These are phyloP conservation scores for Emmelina monodactyla DNA, from an alignment of 2,888 invertebrate species.

Conservation along the genomic window DNA sequence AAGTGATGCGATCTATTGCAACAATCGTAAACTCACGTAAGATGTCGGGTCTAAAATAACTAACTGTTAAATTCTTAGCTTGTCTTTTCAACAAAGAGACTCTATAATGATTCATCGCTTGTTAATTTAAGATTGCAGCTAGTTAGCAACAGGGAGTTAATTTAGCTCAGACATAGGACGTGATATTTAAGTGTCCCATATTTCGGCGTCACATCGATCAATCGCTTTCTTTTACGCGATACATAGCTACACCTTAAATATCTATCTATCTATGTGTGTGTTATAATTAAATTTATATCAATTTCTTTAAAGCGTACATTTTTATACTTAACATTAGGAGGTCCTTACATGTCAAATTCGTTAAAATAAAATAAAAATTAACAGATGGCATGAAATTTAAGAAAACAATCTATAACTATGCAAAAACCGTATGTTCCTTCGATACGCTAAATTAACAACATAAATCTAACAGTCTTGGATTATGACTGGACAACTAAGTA, in stretches of 20 bases:
- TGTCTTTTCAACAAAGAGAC: no score
- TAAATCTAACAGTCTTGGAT: constrained; percentile 59
- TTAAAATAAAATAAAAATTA: constrained; percentile 1
- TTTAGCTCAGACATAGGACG: no score
- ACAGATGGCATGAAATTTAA: constrained; percentile 1
- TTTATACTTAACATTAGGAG: constrained; percentile 59
- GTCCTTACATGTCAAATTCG: constrained; percentile 45
- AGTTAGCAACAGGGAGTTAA: no score
- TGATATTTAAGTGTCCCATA: no score
- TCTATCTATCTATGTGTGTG: constrained; percentile 59
- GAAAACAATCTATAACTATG: no score
- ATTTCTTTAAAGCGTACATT: constrained; percentile 67
- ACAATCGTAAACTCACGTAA: no score
- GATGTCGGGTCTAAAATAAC: no score
- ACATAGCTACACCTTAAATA: constrained; percentile 51
- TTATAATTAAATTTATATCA: constrained; percentile 54
- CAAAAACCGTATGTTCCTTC: constrained; percentile 23
- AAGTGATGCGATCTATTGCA: constrained; percentile 28
- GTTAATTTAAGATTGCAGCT: no score
- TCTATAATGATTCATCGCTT: no score
- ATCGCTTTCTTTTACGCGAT: constrained; percentile 39
- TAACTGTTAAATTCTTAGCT: no score
- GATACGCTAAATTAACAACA: constrained; percentile 42
- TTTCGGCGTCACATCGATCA: background rate
- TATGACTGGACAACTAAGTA: constrained; percentile 52